A percentile compares a stretch with the other conserved stretches of the same genome.
Evolutionary conservation across 2,797 vertebrate species (phyloP).

Genomic region (Sebastes hopkinsi): DNA sequence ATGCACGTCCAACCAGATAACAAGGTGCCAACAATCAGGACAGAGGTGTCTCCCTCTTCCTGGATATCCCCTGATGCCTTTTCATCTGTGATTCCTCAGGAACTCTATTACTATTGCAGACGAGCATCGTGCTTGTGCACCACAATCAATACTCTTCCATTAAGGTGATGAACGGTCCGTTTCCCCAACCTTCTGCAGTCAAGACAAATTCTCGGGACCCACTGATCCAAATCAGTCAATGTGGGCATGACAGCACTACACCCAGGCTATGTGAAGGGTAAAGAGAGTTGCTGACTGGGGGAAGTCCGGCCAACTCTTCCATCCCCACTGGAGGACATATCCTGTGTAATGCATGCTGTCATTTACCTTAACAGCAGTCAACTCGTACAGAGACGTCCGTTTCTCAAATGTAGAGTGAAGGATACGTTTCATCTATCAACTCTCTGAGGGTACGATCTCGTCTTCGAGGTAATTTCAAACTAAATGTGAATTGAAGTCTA

Average conservation of each 20-base stretch:
- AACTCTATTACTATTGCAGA: constrained; percentile 83
- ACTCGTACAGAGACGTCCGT: not conserved
- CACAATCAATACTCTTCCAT: constrained; percentile 84
- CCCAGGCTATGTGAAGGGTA: constrained; percentile 38
- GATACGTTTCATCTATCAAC: not conserved
- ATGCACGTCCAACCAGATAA: constrained; percentile 28
- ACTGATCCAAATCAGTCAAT: constrained; percentile 74
- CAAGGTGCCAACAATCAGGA: constrained; percentile 41
- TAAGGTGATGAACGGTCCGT: constrained; percentile 82
- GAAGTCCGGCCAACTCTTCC: constrained; percentile 15
- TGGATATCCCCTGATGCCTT: constrained; percentile 63
- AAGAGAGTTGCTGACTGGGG: constrained; percentile 36
- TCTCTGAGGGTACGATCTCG: not conserved
- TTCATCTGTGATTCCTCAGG: constrained; percentile 72
- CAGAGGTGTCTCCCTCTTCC: constrained; percentile 38
- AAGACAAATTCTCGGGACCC: constrained; percentile 73
- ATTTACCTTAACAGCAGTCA: constrained; percentile 4
- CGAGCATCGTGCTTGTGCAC: constrained; percentile 64
- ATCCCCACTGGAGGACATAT: not conserved
- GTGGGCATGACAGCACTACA: constrained; percentile 59
- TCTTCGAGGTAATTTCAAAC: not conserved
- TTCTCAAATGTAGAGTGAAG: not conserved
- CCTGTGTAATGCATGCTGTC: not conserved
- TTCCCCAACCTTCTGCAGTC: constrained; percentile 74
- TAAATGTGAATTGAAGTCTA: not conserved